phyloP scores from a whole-genome alignment of 2,888 invertebrate species.

The Callimorpha dominula region DNA sequence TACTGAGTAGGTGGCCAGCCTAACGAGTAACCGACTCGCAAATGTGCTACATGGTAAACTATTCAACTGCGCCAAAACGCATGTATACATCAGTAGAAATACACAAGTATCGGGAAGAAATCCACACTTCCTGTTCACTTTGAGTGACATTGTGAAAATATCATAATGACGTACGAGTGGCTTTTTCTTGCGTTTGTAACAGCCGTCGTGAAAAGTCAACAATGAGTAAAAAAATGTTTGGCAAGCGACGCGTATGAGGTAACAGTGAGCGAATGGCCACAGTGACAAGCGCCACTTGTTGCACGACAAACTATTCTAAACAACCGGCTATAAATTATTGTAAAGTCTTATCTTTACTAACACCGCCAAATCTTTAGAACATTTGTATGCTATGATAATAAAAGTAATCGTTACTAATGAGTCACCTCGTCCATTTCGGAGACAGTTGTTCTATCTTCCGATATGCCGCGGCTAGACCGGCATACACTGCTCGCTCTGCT shows the following conservation, averaged over 20 bases:
- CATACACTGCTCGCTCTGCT: conserved; percentile 87
- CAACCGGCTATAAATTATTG: conserved; percentile 70
- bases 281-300: conserved; percentile 65
- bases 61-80: conserved; percentile 63
- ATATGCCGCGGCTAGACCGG: conserved; percentile 83
- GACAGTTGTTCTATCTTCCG: conserved; percentile 88
- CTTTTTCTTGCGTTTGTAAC: conserved; percentile 69
- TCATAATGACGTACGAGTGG: conserved; percentile 62
- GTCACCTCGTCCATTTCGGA: conserved; percentile 90
- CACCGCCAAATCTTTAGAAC: conserved; percentile 55
- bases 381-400: conserved; percentile 46
- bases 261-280: conserved; percentile 58
- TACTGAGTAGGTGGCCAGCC: conserved; percentile 62
- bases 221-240: conserved; percentile 74
- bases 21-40: conserved; percentile 60
- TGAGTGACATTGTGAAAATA: conserved; percentile 67
- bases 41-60: conserved; percentile 56
- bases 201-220: conserved; percentile 65
- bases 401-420: conserved; percentile 53
- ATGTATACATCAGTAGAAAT: conserved; percentile 51
- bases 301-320: conserved; percentile 61
- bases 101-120: conserved; percentile 51
- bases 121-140: conserved; percentile 63
- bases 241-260: conserved; percentile 67
- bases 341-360: conserved; percentile 60